Evolutionary conservation across 2,113 vertebrate genomes (phyloP).

Genomic region (Mus pahari): DNA sequence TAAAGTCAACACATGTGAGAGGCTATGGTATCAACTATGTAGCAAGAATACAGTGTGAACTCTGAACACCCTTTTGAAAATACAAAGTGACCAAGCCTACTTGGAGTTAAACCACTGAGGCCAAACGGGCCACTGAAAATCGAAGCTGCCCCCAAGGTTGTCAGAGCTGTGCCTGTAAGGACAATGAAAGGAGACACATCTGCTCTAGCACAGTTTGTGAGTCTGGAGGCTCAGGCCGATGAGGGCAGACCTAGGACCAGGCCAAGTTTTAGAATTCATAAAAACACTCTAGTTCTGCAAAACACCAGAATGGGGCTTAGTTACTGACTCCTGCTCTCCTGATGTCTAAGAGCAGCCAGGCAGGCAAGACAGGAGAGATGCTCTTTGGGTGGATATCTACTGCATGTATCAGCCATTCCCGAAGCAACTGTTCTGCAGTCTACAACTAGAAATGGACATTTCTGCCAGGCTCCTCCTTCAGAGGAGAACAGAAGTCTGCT

Average conservation of each 20-base stretch:
- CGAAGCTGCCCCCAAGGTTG: not conserved
- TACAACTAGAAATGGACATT: not conserved
- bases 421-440: not conserved
- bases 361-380: not conserved
- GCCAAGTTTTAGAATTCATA: not conserved
- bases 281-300: not conserved
- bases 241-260: not conserved
- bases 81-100: not conserved
- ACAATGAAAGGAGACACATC: not conserved
- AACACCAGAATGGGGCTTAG: not conserved
- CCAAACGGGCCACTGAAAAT: not conserved
- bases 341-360: not conserved
- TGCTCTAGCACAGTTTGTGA: not conserved
- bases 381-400: not conserved
- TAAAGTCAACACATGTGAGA: not conserved
- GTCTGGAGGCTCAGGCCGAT: not conserved
- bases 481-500: not conserved
- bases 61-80: not conserved
- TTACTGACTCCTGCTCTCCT: not conserved
- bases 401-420: not conserved
- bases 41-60: not conserved
- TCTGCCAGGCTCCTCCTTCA: not conserved
- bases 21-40: not conserved
- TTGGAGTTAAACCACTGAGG: not conserved
- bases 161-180: not conserved